These are phyloP conservation scores for Megaleporinus macrocephalus DNA, from an alignment of 2,113 vertebrate species.

Conservation along the genomic window DNA sequence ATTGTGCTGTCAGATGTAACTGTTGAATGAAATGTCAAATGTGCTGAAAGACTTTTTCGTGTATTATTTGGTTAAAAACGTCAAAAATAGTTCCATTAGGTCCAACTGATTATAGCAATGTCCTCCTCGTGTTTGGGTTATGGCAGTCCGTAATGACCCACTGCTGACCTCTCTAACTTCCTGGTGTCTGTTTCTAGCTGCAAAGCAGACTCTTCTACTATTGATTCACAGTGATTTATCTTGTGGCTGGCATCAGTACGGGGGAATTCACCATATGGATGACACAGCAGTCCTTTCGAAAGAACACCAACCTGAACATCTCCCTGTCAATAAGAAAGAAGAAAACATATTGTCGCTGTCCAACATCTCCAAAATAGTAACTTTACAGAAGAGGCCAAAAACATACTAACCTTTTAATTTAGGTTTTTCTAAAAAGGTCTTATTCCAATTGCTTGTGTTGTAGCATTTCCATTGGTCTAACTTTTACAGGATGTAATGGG, in stretches of 20 bases:
- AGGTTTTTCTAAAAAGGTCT: too few relatives aligned
- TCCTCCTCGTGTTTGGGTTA: neutral
- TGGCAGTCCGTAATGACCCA: constrained; percentile 30
- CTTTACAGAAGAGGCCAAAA: too few relatives aligned
- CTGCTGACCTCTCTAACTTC: constrained; percentile 51
- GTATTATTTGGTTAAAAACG: neutral
- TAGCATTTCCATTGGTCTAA: too few relatives aligned
- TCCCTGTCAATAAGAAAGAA: neutral
- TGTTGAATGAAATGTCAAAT: too few relatives aligned
- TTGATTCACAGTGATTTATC: constrained; percentile 30
- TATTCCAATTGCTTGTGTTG: too few relatives aligned
- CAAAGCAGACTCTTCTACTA: constrained; percentile 20
- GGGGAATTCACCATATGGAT: constrained; percentile 14
- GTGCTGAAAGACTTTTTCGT: too few relatives aligned
- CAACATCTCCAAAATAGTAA: too few relatives aligned
- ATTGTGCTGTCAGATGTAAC: too few relatives aligned
- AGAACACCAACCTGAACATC: neutral
- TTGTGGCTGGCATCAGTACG: constrained; percentile 37
- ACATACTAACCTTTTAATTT: too few relatives aligned
- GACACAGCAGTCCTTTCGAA: neutral
- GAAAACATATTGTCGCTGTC: neutral
- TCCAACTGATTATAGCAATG: constrained; percentile 19
- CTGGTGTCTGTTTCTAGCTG: constrained; percentile 33
- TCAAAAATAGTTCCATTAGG: neutral
- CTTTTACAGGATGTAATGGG: too few relatives aligned